Percentiles rank a stretch among this genome's conserved stretches.
phyloP scores from a whole-genome alignment of 30 jellyfish, hydroid and myxozoan genomes.

The Hydractinia echinata region DNA sequence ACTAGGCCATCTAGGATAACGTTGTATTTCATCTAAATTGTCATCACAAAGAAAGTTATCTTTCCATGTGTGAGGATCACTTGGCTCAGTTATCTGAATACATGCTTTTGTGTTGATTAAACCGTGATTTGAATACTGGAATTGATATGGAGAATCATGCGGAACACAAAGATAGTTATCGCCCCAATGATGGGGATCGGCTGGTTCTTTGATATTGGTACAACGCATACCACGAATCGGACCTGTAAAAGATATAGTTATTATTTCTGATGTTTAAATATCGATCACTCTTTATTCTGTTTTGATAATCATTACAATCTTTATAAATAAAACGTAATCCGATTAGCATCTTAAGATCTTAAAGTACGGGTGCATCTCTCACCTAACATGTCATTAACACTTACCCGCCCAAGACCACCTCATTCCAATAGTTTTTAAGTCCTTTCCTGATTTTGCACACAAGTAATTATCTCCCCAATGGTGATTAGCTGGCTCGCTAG shows the following conservation, averaged over 20 bases:
- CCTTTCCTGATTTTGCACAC: conserved; percentile 3
- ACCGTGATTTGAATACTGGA: not conserved
- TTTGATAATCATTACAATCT: no score
- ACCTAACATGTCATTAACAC: not conserved
- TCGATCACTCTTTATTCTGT: no score
- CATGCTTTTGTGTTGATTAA: not conserved
- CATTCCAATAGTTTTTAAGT: not conserved
- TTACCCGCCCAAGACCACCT: not conserved
- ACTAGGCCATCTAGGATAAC: conserved; percentile 62
- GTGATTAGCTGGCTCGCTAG: conserved; percentile 1
- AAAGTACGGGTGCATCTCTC: not conserved
- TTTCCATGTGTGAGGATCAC: not conserved
- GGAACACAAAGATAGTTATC: conserved; percentile 27
- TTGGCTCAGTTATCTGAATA: not conserved
- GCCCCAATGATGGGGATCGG: conserved; percentile 20
- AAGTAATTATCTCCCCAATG: conserved; percentile 17
- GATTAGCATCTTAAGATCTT: no score
- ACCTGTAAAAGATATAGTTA: not conserved
- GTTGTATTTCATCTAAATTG: not conserved
- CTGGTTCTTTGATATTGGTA: conserved; percentile 6
- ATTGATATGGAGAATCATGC: conserved; percentile 13
- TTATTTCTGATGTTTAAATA: no score
- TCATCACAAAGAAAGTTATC: conserved; percentile 15
- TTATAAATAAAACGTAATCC: no score
- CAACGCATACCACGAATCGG: conserved; percentile 2